Percentiles rank a stretch among this genome's conserved stretches.
These are phyloP conservation scores for Lutraria lutraria DNA, from an alignment of 2,888 invertebrate species.

Conservation along the genomic window DNA sequence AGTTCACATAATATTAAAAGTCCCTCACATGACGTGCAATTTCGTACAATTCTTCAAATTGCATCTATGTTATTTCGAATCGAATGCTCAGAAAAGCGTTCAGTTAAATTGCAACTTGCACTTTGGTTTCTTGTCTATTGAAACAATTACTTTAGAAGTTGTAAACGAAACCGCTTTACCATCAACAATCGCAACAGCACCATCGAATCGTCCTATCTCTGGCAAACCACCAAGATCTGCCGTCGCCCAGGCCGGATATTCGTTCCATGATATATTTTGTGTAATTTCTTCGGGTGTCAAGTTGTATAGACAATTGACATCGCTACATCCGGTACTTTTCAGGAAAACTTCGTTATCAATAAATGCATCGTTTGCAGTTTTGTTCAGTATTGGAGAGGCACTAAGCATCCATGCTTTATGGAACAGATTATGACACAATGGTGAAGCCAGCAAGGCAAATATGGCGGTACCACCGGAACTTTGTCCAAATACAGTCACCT, in stretches of 20 bases:
- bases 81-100: too few relatives aligned
- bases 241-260: slow-evolving; percentile 79
- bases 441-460: slow-evolving; percentile 90
- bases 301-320: slow-evolving; percentile 68
- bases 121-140: too few relatives aligned
- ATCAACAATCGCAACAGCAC: slow-evolving; percentile 77
- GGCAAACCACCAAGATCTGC: slow-evolving; percentile 77
- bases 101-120: too few relatives aligned
- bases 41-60: too few relatives aligned
- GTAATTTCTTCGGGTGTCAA: slow-evolving; percentile 72
- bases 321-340: slow-evolving; percentile 67
- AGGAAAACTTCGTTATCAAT: slow-evolving; percentile 77
- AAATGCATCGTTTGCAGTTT: slow-evolving; percentile 74
- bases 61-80: too few relatives aligned
- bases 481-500: slow-evolving; percentile 94
- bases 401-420: slow-evolving; percentile 87
- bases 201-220: slow-evolving; percentile 69
- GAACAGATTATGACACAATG: slow-evolving; percentile 90
- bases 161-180: slow-evolving; percentile 55
- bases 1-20: too few relatives aligned
- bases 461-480: slow-evolving; percentile 94
- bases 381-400: slow-evolving; percentile 78
- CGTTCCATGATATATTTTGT: slow-evolving; percentile 73
- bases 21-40: too few relatives aligned
- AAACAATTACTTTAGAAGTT: too few relatives aligned